Base-by-base conservation (phyloP, 2,888 invertebrate genomes). In the Drosophila ustulata region DNA sequence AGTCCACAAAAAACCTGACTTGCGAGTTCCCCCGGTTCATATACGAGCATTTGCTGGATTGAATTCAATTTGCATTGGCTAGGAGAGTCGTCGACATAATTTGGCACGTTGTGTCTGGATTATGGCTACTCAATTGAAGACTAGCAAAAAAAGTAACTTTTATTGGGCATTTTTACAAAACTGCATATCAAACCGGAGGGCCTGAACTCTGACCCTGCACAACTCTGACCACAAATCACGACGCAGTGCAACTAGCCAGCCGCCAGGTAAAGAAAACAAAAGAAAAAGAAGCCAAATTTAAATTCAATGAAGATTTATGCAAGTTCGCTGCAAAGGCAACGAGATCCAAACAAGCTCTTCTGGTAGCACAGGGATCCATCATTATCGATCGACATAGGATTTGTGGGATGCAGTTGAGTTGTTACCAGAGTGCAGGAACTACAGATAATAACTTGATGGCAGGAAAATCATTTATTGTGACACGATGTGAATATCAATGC, bases 381-480 rank as follows among this genome's bases (percentile, higher is more conserved):
- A 88, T 87, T 83, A 88, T 62, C 71, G 77, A 78, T 68, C 74
- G 67, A 82, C 75, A 84, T 78, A 74, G 66, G 82, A 65, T 66
- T 59, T 50, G 71, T 70, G 65, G 62, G 71, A 75, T 30, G 55
- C 52, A 49, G 49, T n/a, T 45, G 34, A 26, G 34, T 30, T n/a
- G 25, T 32, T 41, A 18, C 3, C 26, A 32, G 28, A 56, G 58
- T 56, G 49, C 50, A 71, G 78, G 71, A 69, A 69, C 58, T 46
- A n/a, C 18, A 51, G 71, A 80, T 85, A 82, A 89, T 85, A 80
- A 89, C 88, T 85, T 88, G 88, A 83, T 88, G 77, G 71, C 63
- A 68, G 75, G 67, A 69, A 89, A 85, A 89, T 85, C 82, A 85
- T 81, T 89, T 85, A 80, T 82, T 88, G 85, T 85, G 86, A 88